Base-by-base conservation (phyloP, 1,140 invertebrate genomes). In the Trichonephila clavipes region DNA sequence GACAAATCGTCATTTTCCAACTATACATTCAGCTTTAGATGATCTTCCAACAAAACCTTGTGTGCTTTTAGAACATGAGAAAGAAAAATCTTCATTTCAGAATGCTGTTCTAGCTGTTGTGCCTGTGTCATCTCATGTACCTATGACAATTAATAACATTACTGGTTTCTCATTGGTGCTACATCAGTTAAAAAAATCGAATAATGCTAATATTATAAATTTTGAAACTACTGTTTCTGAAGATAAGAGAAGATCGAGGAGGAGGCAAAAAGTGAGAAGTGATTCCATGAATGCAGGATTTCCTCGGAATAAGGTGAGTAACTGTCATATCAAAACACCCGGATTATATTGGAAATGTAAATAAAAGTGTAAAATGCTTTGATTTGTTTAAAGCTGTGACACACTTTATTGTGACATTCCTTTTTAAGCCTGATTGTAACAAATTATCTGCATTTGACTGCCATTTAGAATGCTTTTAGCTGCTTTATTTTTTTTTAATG, bases 1-100 rank as follows among this genome's bases (percentile, higher is more conserved):
- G 44, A 88, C 58, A 62, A 88, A 88, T 89, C 94, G 90, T 44
- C 94, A 94, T 92, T 82, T 94, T 34, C 94, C 94, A 34, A 94
- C 85, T 12, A 94, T 94, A n/a, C 94, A 92, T 44, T 92, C 94
- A 34, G 94, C 90, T 82, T 51, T 94, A 34, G 88, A 51, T 86
- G 94, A 94, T 94, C 86, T 94, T 61, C 86, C 94, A 58, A 51
- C 24, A 51, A 92, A 92, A n/a, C 94, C 94, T 44, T 92, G 90
- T 92, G 94, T 92, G 4, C 77, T 94, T 24, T 81, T 94, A 18
- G 69, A 85, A 82, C 51, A 81, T 10, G 69, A 91, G 6, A 86
- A 94, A 19, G 62, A 66, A n/a, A n/a, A 58, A 28, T 40, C n/a
- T 44, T 10, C 83, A 64, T 89, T 85, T 28, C 90, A 92, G 24